These are phyloP conservation scores for Armadillidium nasatum DNA, from an alignment of 1,140 invertebrate genomes.

Conservation along the genomic window DNA sequence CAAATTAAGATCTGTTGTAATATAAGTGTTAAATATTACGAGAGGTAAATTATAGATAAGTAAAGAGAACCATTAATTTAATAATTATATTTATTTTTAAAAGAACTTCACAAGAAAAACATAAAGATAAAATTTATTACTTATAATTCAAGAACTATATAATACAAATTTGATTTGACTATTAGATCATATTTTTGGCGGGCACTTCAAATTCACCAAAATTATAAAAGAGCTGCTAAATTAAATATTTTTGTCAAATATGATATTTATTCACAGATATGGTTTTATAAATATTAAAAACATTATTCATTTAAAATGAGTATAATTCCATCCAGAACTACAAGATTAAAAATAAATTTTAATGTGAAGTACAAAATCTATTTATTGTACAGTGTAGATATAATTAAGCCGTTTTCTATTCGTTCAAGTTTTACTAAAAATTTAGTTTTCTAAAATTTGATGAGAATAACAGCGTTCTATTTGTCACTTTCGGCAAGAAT, in stretches of 20 bases:
- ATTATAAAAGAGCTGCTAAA: not conserved
- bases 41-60: not conserved
- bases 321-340: too few species aligned
- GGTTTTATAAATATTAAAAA: too few species aligned
- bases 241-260: not conserved
- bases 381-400: too few species aligned
- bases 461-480: too few species aligned
- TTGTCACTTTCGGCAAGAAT: too few species aligned
- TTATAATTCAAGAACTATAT: not conserved
- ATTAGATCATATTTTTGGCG: conserved; percentile 2
- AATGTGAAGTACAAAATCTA: too few species aligned
- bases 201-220: not conserved
- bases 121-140: not conserved
- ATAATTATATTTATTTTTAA: not conserved
- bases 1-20: not conserved
- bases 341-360: too few species aligned
- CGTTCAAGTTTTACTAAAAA: too few species aligned
- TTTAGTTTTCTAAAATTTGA: too few species aligned
- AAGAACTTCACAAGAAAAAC: not conserved
- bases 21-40: not conserved
- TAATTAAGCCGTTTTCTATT: too few species aligned
- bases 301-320: too few species aligned
- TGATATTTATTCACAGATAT: too few species aligned
- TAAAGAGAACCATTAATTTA: not conserved
- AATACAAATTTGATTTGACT: not conserved